phyloP scores from a whole-genome alignment of 2,113 vertebrate species.

The Atherinomorus stipes region DNA sequence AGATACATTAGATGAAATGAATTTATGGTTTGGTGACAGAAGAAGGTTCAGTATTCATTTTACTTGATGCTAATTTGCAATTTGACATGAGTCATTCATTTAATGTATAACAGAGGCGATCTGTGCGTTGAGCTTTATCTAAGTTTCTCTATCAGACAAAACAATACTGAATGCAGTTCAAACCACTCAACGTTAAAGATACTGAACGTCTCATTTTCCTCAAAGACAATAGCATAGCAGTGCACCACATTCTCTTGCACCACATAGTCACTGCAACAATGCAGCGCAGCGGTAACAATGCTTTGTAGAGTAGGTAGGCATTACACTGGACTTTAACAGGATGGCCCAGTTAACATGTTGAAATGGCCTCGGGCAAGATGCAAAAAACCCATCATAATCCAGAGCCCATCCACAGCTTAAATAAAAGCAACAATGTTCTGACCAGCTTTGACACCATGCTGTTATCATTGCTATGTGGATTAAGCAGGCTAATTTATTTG shows the following conservation, averaged over 20 bases:
- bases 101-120: not conserved
- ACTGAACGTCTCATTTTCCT: conserved; percentile 44
- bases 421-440: not conserved
- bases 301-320: not conserved
- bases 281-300: not conserved
- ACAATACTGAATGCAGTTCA: conserved; percentile 1
- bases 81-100: no score
- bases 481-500: no score
- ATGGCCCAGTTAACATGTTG: no score
- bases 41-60: no score
- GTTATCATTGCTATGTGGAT: no score
- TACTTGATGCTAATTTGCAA: no score
- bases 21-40: no score
- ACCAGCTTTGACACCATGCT: not conserved
- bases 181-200: conserved; percentile 5
- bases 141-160: not conserved
- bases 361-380: not conserved
- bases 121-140: not conserved
- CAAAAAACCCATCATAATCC: not conserved
- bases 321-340: conserved; percentile 1
- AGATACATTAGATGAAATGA: no score
- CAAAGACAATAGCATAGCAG: conserved; percentile 44
- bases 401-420: not conserved
- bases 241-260: conserved; percentile 14
- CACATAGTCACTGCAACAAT: conserved; percentile 36